Evolutionary conservation across 2,113 vertebrate species (phyloP).

Genomic region (Python bivittatus): DNA sequence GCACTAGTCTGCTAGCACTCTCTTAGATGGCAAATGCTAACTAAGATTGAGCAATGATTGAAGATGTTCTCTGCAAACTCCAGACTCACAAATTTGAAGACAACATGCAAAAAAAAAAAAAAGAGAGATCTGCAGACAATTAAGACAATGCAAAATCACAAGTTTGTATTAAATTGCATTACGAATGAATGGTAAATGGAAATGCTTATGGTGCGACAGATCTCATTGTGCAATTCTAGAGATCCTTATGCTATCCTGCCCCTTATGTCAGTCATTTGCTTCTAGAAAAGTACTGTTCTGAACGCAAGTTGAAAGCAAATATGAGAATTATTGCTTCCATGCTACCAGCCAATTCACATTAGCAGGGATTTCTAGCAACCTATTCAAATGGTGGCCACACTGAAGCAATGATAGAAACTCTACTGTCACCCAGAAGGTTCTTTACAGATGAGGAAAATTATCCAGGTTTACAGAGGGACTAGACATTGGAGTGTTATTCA

Average conservation of each 20-base stretch:
- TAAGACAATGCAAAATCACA: neutral
- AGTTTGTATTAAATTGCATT: neutral
- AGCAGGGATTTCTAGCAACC: neutral
- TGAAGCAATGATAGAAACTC: neutral
- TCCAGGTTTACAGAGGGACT: neutral
- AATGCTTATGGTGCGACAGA: neutral
- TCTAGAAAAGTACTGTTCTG: neutral
- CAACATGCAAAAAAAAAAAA: neutral
- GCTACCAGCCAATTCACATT: neutral
- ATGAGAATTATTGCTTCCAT: neutral
- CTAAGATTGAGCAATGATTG: neutral
- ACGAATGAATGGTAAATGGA: neutral
- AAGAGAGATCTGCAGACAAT: neutral
- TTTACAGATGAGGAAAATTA: neutral
- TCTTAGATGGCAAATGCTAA: neutral
- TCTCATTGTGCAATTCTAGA: neutral
- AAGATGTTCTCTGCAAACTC: neutral
- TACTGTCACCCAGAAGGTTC: neutral
- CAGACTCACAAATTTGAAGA: neutral
- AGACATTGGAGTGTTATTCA: neutral
- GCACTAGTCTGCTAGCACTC: neutral
- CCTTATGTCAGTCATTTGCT: neutral
- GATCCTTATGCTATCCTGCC: neutral
- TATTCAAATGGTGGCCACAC: neutral
- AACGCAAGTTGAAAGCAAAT: neutral